Base-by-base conservation (phyloP, 2,113 vertebrate species). In the Solea solea region DNA sequence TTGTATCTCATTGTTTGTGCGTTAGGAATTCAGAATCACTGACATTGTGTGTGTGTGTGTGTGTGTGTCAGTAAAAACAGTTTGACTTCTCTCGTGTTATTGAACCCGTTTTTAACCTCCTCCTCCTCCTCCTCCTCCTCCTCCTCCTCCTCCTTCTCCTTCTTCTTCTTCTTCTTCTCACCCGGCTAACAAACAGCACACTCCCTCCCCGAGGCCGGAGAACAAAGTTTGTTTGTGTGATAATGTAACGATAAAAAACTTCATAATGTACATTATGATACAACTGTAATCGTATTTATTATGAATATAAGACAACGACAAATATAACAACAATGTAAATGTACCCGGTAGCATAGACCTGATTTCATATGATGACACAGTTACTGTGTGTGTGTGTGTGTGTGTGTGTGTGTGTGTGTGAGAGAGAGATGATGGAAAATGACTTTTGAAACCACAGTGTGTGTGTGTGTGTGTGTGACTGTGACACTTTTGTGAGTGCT, bases 291-390 rank as follows among this genome's bases (percentile, higher is more conserved):
- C 75, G 54, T 87, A 88, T 88, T 83, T 83, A 89, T 83, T 83
- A 89, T 86, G 65, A 90, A 88, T 78, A 87, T 91, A 84, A 84
- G 89, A 89, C 74, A 70, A 84, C 83, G 89, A 89, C 74, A 70
- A 76, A 71, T 82, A 84, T 88, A 86, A 90, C 69, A 86, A 21
- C 21, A 21, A 1, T 90, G 84, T 90, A 87, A 88, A 90, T 90
- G 91, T 93, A 82, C 80, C 21, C 74, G 83, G 71, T 88, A 90
- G 83, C 63, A 70, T 91, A 87, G 84, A 83, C 21, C 60, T 78
- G 74, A 75, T 91, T 91, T 89, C 86, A 88, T 90, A 88, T 78
- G 76, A 87, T 60, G 60, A 86, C 83, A 90, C 80, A 65, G 84
- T 82, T 80, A 76, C 27, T 41, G 71, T 52, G 68, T n/a, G 82